Percentiles rank a stretch among this genome's conserved stretches.
Conservation (phyloP, 2,797 vertebrate species). For the Poeciliopsis infans region DNA sequence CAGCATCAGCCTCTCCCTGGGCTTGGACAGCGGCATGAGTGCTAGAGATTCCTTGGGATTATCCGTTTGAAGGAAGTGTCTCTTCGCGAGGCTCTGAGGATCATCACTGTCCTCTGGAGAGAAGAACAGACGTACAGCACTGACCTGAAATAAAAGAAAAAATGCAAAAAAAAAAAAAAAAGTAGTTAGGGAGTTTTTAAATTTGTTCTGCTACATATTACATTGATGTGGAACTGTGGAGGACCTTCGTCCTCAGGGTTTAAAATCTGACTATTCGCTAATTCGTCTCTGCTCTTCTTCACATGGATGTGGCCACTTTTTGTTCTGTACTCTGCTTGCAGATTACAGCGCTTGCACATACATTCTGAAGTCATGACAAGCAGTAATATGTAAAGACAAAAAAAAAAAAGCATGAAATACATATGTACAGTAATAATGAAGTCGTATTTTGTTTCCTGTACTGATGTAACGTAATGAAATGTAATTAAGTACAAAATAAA, state of each 20-base stretch:
- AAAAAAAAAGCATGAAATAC: not conserved
- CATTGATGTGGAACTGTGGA: not conserved
- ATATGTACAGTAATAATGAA: not conserved
- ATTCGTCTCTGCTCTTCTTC: not conserved
- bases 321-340: not conserved
- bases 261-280: not conserved
- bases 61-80: slow-evolving; percentile 90
- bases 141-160: slow-evolving; percentile 74
- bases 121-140: slow-evolving; percentile 90
- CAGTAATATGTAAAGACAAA: not conserved
- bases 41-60: slow-evolving; percentile 89
- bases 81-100: slow-evolving; percentile 89
- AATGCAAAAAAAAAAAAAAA: not conserved
- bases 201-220: not conserved
- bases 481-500: not conserved
- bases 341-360: not conserved
- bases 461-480: not conserved
- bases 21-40: slow-evolving; percentile 89
- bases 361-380: not conserved
- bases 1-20: slow-evolving; percentile 89
- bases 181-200: too few relatives aligned
- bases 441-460: not conserved
- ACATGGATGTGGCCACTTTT: not conserved
- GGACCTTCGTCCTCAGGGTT: not conserved
- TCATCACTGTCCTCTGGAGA: slow-evolving; percentile 89